Percentiles rank a stretch among this genome's conserved stretches.
These are phyloP conservation scores for Cossypha niveicapilla DNA, from an alignment of 2,797 vertebrate genomes.

Conservation along the genomic window DNA sequence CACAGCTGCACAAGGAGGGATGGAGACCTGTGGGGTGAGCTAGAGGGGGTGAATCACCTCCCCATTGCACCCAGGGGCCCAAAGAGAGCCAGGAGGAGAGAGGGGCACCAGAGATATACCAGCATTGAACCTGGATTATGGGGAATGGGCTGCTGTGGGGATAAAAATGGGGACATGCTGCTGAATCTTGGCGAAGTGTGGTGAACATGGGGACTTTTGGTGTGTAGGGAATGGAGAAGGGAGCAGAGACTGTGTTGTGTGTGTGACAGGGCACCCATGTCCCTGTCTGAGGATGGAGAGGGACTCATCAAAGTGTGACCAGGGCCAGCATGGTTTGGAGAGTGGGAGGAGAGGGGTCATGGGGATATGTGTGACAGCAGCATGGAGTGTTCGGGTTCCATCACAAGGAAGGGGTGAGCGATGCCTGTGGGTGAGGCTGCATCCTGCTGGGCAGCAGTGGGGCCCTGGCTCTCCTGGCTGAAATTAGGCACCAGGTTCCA, in stretches of 20 bases:
- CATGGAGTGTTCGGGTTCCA: background rate
- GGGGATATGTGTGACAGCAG: background rate
- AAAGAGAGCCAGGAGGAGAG: background rate
- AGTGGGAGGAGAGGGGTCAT: constrained; percentile 12
- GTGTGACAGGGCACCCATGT: background rate
- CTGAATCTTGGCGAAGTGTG: background rate
- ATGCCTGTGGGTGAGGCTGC: background rate
- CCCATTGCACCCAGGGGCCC: background rate
- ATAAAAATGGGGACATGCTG: background rate
- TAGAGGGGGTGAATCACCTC: background rate
- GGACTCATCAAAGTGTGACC: background rate
- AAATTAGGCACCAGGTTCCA: background rate
- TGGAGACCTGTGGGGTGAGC: background rate
- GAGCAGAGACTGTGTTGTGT: accelerated
- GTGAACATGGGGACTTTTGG: accelerated
- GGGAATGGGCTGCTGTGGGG: background rate
- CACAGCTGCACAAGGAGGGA: background rate
- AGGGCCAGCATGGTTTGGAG: background rate
- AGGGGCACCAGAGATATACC: background rate
- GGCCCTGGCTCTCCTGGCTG: background rate
- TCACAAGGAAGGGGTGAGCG: background rate
- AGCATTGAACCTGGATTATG: accelerated
- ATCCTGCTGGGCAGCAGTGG: background rate
- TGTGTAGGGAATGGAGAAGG: background rate
- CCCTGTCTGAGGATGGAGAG: background rate